These are phyloP conservation scores for Cephus nigrinus DNA, from an alignment of 2,888 invertebrate genomes.

Conservation along the genomic window DNA sequence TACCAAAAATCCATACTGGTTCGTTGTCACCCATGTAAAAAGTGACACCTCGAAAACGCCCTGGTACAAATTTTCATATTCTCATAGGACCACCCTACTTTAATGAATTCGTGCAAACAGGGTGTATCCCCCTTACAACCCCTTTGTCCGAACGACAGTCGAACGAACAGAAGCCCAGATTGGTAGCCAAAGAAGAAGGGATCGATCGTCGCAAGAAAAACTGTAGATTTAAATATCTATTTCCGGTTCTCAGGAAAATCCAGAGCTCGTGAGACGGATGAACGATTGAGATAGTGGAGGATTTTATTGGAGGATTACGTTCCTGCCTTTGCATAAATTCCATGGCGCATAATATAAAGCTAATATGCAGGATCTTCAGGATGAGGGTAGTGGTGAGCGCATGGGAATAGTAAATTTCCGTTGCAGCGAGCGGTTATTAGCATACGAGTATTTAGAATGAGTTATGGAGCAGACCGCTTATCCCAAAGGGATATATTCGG, in stretches of 20 bases:
- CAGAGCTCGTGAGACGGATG: slow-evolving; percentile 24
- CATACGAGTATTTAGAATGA: slow-evolving; percentile 63
- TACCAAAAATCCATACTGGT: background rate
- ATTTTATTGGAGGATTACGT: slow-evolving; percentile 33
- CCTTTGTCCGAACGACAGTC: background rate
- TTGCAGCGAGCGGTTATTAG: slow-evolving; percentile 50
- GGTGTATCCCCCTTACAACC: background rate
- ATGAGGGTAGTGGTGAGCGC: slow-evolving; percentile 3
- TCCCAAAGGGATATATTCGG: slow-evolving; percentile 45
- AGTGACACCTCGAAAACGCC: background rate
- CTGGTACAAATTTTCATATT: background rate
- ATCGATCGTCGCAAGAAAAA: background rate
- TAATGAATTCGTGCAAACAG: background rate
- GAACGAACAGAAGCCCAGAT: background rate
- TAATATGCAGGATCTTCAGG: slow-evolving; percentile 8
- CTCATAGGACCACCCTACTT: background rate
- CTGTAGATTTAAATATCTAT: background rate
- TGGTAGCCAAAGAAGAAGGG: background rate
- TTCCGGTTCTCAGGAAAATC: background rate
- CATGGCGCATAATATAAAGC: slow-evolving; percentile 26
- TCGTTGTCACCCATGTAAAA: background rate
- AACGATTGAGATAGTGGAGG: slow-evolving; percentile 40
- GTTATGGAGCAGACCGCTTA: slow-evolving; percentile 54
- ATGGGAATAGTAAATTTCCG: slow-evolving; percentile 55
- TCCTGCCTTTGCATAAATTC: slow-evolving; percentile 48